Evolutionary conservation across 2,797 vertebrate species (phyloP), one percentile per base, ranked within the genome.

Genomic region (Lagorchestes hirsutus): DNA sequence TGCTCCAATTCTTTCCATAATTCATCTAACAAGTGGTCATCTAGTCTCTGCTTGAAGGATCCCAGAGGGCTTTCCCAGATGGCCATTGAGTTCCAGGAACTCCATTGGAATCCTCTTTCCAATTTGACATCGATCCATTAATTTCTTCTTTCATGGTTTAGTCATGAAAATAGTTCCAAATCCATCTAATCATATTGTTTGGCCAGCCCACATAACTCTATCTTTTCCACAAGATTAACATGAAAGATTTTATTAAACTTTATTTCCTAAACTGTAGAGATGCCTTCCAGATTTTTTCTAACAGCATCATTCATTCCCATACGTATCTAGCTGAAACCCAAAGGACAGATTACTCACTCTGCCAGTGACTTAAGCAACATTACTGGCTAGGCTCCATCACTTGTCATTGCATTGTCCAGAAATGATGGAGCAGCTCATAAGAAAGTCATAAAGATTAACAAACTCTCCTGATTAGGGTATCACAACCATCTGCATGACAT

Each of bases 401-500:
- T 87, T 87, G 74, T 50, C 74, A 87, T 50, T 28, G 40, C 40
- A 87, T 87, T 87, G 74, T 87, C 40, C 31, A 28, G 27, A 50
- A 87, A 87, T 50, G 74, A 50, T 87, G 24, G 40, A 87, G 74
- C 27, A 50, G 40, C 22, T 87, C 40, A 28, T 87, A 87, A 87
- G 74, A 5, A 6, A 31, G 34, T 56, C 18, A 54, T 55, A 50
- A 28, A 90, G 14, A n/a, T 28, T 50, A 82, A 82, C 55, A 82
- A 92, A 55, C 29, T 54, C 29, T 9, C 55, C 28, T 87, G 90
- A 93, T 54, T 57, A 40, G n/a, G 62, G 74, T 27, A 87, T 87
- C 74, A 87, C 74, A 87, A 50, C 74, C 74, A 87, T 87, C 74
- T 87, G 74, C 40, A 87, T 87, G 40, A 87, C 22, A 87, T 87